phyloP scores from a whole-genome alignment of 2,113 vertebrate species.

The Eptatretus burgeri region DNA sequence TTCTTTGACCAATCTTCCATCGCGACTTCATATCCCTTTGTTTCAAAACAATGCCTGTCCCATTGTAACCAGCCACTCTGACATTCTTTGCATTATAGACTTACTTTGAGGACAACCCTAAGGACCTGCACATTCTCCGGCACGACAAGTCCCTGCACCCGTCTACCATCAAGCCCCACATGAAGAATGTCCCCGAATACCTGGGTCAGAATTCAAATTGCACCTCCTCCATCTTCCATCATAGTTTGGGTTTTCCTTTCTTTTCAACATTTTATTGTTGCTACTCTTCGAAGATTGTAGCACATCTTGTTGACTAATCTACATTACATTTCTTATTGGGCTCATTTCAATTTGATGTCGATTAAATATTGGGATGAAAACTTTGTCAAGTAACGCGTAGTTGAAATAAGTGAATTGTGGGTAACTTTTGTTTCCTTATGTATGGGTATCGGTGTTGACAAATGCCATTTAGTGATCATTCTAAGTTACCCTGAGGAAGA shows the following conservation, averaged over 20 bases:
- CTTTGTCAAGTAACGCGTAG: no score
- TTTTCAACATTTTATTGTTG: no score
- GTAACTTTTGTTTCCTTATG: no score
- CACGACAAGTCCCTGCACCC: conserved; percentile 62
- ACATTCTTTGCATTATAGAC: conserved; percentile 12
- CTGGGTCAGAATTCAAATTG: conserved; percentile 25
- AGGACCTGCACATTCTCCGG: conserved; percentile 44
- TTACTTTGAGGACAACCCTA: conserved; percentile 57
- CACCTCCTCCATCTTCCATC: background rate
- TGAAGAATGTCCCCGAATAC: conserved; percentile 52
- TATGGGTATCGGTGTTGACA: no score
- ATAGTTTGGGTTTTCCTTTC: background rate
- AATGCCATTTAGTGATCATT: no score
- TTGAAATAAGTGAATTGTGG: no score
- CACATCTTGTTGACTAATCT: background rate
- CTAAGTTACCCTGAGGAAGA: no score
- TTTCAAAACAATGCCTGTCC: no score
- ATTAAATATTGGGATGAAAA: no score
- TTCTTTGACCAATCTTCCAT: no score
- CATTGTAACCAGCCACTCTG: no score
- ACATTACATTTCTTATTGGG: background rate
- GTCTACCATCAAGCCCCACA: conserved; percentile 43
- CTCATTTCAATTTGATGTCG: background rate
- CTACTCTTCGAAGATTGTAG: background rate
- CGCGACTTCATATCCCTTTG: no score